Evolutionary conservation across 2,113 vertebrate genomes (phyloP), one percentile per base, ranked within the genome.

Genomic region (Alaudala cheleensis): DNA sequence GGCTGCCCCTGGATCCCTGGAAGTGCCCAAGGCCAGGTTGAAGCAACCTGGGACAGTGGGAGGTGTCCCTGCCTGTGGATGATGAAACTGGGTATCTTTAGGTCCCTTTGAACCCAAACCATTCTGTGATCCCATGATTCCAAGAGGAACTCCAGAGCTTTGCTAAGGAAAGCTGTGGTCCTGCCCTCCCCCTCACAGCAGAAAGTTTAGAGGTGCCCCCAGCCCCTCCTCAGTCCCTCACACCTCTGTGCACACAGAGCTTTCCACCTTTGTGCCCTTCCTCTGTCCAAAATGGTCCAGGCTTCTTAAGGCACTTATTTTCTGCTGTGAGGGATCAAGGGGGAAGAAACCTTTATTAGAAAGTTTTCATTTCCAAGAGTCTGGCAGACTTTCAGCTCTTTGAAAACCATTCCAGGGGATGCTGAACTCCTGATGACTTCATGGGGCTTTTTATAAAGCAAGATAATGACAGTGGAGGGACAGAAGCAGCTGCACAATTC

Each of bases 401-500:
- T 97, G 91, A 54, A 93, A 96, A 87, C 34, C 29, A 47, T 88
- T 67, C 70, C 84, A 53, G 0, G 5, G 61, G 78, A 82, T 71
- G 34, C 73, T 72, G 57, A 94, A 54, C 34, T 84, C 29, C 81
- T 72, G 90, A 81, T 97, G 94, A 97, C 94, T 96, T 98, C 97
- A 97, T 62, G 61, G 39, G 83, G 83, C 97, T 97, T 97, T 98
- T 98, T 97, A 96, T 93, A 97, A 97, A 94, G 67, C 34, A 39
- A 56, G 65, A 58, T 51, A 78, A 88, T 47, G 92, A 31, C 0
- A 14, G 65, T 1, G 88, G 98, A 99, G 8, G 76, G 99, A 98
- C 98, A 98, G 97, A 94, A 85, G 67, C 99, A 99, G 98, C 98
- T 99, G 99, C 88, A 91, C 84, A 93, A 81, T 73, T 26, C 88